These are phyloP conservation scores for Drosophila suzukii DNA, from an alignment of 1,140 invertebrate genomes.

Conservation along the genomic window DNA sequence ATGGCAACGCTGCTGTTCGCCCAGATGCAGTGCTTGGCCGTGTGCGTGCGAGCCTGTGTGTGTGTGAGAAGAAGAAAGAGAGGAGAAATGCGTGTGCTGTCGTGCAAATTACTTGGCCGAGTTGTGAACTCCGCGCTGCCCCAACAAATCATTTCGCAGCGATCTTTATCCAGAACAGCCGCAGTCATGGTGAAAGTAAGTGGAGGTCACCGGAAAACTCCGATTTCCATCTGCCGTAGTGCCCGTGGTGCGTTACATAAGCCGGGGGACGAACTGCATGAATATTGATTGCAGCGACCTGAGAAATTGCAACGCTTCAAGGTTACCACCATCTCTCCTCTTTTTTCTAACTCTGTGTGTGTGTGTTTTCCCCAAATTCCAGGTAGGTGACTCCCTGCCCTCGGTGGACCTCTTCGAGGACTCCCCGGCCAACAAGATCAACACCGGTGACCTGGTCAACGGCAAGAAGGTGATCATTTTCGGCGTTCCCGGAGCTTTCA, in stretches of 20 bases:
- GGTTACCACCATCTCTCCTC: slow-evolving; percentile 36
- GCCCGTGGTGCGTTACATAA: slow-evolving; percentile 50
- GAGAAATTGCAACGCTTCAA: slow-evolving; percentile 42
- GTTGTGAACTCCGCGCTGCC: slow-evolving; percentile 61
- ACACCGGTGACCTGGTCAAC: slow-evolving; percentile 89
- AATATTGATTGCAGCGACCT: slow-evolving; percentile 63
- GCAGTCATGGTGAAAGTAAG: slow-evolving; percentile 74
- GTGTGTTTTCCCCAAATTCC: slow-evolving; percentile 2
- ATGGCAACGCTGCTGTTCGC: slow-evolving; percentile 57
- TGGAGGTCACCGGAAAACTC: neutral
- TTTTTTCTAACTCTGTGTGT: slow-evolving; percentile 8
- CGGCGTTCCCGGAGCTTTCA: slow-evolving; percentile 97
- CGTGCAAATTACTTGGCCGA: slow-evolving; percentile 70
- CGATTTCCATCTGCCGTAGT: neutral
- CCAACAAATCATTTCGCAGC: slow-evolving; percentile 41
- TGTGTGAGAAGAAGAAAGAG: slow-evolving; percentile 48
- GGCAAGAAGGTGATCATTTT: slow-evolving; percentile 95
- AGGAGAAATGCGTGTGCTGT: slow-evolving; percentile 64
- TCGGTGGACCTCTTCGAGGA: slow-evolving; percentile 92
- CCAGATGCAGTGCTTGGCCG: slow-evolving; percentile 26
- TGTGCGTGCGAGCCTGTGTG: slow-evolving; percentile 4
- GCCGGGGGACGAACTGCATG: slow-evolving; percentile 15
- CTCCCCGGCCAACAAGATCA: slow-evolving; percentile 93
- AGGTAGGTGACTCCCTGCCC: slow-evolving; percentile 95
- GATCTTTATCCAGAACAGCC: slow-evolving; percentile 63